These are phyloP conservation scores for Neria commutata DNA, from an alignment of 2,888 invertebrate genomes.

Conservation along the genomic window DNA sequence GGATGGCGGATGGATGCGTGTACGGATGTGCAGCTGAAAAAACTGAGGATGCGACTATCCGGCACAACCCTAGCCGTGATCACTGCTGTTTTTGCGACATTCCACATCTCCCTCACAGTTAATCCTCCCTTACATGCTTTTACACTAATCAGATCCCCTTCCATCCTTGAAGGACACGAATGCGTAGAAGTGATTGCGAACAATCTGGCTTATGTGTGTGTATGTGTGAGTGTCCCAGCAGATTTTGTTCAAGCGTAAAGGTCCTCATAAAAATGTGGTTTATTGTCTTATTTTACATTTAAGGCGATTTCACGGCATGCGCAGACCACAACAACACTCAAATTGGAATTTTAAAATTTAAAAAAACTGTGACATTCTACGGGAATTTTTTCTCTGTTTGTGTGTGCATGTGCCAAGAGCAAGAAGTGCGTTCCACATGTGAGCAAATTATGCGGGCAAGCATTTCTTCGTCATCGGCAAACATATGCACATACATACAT, in stretches of 20 bases:
- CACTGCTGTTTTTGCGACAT: too few relatives aligned
- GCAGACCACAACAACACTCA: background rate
- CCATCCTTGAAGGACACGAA: background rate
- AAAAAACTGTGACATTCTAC: too few relatives aligned
- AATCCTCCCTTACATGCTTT: background rate
- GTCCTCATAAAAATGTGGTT: conserved; percentile 1
- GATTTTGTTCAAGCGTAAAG: background rate
- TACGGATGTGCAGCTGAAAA: too few relatives aligned
- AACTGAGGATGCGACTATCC: too few relatives aligned
- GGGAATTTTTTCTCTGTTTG: too few relatives aligned
- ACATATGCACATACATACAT: background rate
- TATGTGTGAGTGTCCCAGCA: background rate
- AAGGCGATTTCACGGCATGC: background rate
- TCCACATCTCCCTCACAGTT: background rate
- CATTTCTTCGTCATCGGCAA: background rate
- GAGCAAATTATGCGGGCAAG: background rate
- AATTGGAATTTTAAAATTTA: too few relatives aligned
- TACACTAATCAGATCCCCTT: background rate
- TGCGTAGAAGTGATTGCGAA: background rate
- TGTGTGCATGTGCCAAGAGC: too few relatives aligned
- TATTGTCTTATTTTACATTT: conserved; percentile 4
- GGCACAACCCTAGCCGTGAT: too few relatives aligned
- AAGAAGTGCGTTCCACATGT: too few relatives aligned
- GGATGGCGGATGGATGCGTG: too few relatives aligned
- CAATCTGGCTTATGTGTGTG: background rate